Evolutionary conservation across 2,113 vertebrate species (phyloP), one percentile per base, ranked within the genome.

Genomic region (Sprattus sprattus): DNA sequence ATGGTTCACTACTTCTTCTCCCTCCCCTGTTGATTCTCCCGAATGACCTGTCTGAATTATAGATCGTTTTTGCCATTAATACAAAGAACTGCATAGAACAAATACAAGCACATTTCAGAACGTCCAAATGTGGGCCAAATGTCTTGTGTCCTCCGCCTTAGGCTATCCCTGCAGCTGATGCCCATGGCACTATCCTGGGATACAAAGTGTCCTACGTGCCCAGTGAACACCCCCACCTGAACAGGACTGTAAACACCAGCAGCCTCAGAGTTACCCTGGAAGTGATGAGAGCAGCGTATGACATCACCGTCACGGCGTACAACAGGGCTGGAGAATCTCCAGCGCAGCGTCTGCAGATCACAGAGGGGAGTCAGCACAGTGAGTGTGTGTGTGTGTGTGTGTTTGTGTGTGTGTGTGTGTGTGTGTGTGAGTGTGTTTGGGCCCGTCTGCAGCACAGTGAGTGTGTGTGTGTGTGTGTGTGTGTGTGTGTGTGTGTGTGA

Each of bases 121-220:
- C 39, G 39, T 39, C 39, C 2, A 2, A 39, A 39, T 39, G 1
- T 39, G 39, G 39, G 39, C 39, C 39, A 39, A 39, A 16, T 84
- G 25, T 81, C 10, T 57, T 20, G 10, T 85, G 81, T 28, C 83
- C 20, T 39, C 39, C 39, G 39, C 8, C 81, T 81, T 28, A 94
- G 94, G 83, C 85, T 15, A 83, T 88, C 0, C 82, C 88, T 11
- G 44, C 78, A 50, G 20, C 0, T 11, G 86, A 88, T 0, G 39
- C 83, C 3, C 22, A 84, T 52, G 89, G 88, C 44, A 84, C 60
- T 83, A 45, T 92, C 86, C 87, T 87, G 1, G 92, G 91, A 3
- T 93, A 94, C 86, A 81, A 87, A 49, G 89, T 93, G 54, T 87
- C 80, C 86, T 88, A 91, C 25, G 16, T n/a, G 13, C 88, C 87